Percentiles rank a stretch among this genome's conserved stretches.
phyloP scores from a whole-genome alignment of 2,888 invertebrate genomes.

The Tenthredo amoena region DNA sequence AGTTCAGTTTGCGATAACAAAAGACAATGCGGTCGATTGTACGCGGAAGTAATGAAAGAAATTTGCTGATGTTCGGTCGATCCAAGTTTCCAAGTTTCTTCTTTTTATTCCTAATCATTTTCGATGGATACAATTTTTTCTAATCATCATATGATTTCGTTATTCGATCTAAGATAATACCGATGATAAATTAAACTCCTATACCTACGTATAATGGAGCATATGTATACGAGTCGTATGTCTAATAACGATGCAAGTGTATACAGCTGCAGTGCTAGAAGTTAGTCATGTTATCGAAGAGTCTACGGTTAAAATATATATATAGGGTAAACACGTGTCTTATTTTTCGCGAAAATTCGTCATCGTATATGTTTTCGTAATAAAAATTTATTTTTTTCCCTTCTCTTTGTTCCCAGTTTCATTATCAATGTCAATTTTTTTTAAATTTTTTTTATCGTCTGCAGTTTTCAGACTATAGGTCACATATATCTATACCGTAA shows the following conservation, averaged over 20 bases:
- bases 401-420: constrained; percentile 33
- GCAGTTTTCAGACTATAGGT: constrained; percentile 30
- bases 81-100: no score
- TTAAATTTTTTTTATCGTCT: constrained; percentile 21
- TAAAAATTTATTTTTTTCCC: constrained; percentile 45
- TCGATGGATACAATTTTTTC: no score
- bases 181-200: not conserved
- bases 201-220: not conserved
- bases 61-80: not conserved
- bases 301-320: not conserved
- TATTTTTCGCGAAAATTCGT: constrained; percentile 2
- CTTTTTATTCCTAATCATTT: no score
- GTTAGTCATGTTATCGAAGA: constrained; percentile 20
- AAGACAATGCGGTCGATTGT: not conserved
- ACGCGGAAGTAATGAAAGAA: not conserved
- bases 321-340: not conserved
- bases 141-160: not conserved
- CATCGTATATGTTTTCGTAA: not conserved
- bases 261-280: constrained; percentile 4
- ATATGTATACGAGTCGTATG: not conserved
- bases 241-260: not conserved
- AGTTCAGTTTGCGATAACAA: not conserved
- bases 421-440: constrained; percentile 24
- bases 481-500: not conserved
- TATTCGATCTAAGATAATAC: not conserved